Base-by-base conservation (phyloP, 2,113 vertebrate genomes). In the Sarotherodon lohbergeri region DNA sequence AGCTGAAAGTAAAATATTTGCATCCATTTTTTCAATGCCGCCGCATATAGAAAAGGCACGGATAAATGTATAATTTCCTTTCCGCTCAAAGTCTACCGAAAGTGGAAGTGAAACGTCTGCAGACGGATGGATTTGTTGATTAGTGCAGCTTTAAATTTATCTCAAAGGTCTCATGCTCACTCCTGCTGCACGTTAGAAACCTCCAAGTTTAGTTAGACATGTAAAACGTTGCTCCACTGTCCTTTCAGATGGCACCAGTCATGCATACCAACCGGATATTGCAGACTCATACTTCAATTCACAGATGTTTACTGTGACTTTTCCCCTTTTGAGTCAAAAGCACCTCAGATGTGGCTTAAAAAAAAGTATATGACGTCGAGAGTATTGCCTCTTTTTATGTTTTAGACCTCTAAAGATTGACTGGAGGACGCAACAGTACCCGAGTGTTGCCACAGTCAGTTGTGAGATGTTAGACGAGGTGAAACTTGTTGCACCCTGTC, bases 51-150 rank as follows among this genome's bases (percentile, higher is more conserved):
- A 17, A 27, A 8, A 5, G 43, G 41, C 84, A 22, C 12, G 14
- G 14, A 86, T 22, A 22, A 73, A 7, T n/a, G 3, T 63, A 78
- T 85, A 7, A 52, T 90, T 86, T 91, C 56, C 81, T 89, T 50
- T 76, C 79, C 3, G 12, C 59, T 32, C 8, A 34, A 82, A 34
- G 7, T 90, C 27, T 88, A 80, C 55, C 1, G 43, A 36, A 94
- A 92, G 91, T 94, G 91, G 94, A 95, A 95, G 90, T 93, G 92
- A 94, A 91, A 95, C 43, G 1, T 79, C 43, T n/a, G 46, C 81
- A 89, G 54, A 66, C 9, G 52, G 80, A n/a, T 14, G 4, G 50
- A 59, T 81, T 84, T 81, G 29, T 84, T 78, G 39, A 89, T 83
- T 68, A 68, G 6, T 86, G 46, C 52, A 61, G 13, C 4, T 24